Base-by-base conservation (phyloP, 2,888 invertebrate genomes). In the Harpalus rufipes region DNA sequence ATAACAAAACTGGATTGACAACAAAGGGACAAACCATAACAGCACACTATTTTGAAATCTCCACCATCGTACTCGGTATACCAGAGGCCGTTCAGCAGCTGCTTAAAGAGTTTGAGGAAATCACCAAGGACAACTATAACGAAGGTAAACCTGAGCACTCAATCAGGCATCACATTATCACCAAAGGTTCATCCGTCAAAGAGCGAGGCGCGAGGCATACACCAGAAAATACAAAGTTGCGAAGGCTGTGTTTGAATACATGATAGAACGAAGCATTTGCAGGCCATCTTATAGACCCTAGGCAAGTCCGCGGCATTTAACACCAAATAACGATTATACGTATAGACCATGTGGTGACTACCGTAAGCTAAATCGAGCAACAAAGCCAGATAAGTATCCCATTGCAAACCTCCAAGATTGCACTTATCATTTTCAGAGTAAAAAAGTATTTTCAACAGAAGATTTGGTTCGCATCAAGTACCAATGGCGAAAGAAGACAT, bases 181-280 rank as follows among this genome's bases (percentile, higher is more conserved):
- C 18, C n/a, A 14, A 59, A 59, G 59, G 16, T 7, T 18, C 59
- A 59, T 18, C 59, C 7, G 59, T 59, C 14, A 14, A 16, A 14
- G n/a, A 59, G 7, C 16, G 59, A n/a, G 1, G 2, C 7, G 0
- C 4, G 1, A 8, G 58, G 16, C 58, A 4, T 12, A 8, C 58
- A 1, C 58, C 58, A 6, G 58, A 58, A 6, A 58, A 58, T 21
- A 21, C 21, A 21, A 21, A 21, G 3, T 21, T 21, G 58, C 58
- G 12, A 58, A 58, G 14, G 5, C 14, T 7, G 58, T 1, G n/a
- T 7, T 58, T n/a, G 16, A 68, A n/a, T 68, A 32, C 5, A 68
- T 68, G 68, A 7, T 68, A 12, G 18, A 68, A 12, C 68, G 16
- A 68, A 21, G 68, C 18, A 68, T 68, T 7, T 68, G 68, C n/a